Evolutionary conservation across 2,797 vertebrate species (phyloP).

Genomic region (Basileuterus tristriatus): DNA sequence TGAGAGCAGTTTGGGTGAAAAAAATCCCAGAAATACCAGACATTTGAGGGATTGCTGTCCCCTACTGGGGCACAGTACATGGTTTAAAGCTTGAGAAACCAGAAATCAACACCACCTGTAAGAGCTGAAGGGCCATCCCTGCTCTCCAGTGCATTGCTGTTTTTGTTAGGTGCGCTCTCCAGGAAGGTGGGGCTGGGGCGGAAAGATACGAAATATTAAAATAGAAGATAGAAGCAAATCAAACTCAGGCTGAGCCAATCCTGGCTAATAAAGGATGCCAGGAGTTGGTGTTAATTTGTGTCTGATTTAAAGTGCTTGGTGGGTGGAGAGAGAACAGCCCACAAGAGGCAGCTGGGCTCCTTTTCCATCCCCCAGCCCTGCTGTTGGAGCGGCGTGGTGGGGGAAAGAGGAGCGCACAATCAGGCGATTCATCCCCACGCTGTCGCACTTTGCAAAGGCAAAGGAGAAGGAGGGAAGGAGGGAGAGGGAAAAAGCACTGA

Average conservation of each 20-base stretch:
- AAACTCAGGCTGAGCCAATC: conserved; percentile 19
- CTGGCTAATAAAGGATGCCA: conserved; percentile 43
- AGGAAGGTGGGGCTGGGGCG: neutral
- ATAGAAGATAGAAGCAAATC: conserved; percentile 40
- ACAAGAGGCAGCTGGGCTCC: conserved; percentile 70
- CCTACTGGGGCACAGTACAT: neutral
- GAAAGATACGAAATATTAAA: neutral
- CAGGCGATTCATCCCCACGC: conserved; percentile 49
- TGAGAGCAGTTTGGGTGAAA: neutral
- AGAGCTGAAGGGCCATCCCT: neutral
- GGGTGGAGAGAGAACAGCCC: conserved; percentile 70
- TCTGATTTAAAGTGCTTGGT: conserved; percentile 69
- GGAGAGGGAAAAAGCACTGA: neutral
- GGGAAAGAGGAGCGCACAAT: conserved; percentile 54
- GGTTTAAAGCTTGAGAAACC: neutral
- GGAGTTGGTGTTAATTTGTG: conserved; percentile 64
- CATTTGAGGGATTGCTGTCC: neutral
- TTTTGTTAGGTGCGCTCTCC: neutral
- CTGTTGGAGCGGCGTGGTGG: conserved; percentile 37
- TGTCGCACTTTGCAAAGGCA: neutral
- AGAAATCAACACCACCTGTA: neutral
- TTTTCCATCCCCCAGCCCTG: conserved; percentile 68
- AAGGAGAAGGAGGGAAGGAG: conserved; percentile 1
- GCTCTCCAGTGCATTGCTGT: neutral
- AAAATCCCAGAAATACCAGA: neutral